phyloP scores from a whole-genome alignment of 2,797 vertebrate genomes.

The Adelosebastes latens region DNA sequence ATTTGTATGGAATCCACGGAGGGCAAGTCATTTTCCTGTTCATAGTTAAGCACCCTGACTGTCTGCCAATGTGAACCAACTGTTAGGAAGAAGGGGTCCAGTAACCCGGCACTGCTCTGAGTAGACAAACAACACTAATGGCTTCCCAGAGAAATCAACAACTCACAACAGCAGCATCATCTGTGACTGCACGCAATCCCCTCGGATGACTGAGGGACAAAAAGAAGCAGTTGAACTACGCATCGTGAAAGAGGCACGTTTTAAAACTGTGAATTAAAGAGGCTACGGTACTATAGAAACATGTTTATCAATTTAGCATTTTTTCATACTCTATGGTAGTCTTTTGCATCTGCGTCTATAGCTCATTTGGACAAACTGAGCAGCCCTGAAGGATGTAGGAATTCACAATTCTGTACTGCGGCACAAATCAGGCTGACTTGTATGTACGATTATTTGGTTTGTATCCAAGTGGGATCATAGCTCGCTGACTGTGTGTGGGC shows the following conservation, averaged over 20 bases:
- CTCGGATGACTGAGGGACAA: constrained; percentile 54
- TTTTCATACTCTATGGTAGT: constrained; percentile 22
- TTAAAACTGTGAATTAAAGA: constrained; percentile 33
- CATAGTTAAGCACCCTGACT: constrained; percentile 70
- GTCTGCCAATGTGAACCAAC: constrained; percentile 72
- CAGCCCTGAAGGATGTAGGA: constrained; percentile 37
- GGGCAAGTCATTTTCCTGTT: constrained; percentile 68
- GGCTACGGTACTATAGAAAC: constrained; percentile 27
- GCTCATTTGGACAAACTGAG: constrained; percentile 43
- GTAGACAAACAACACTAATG: constrained; percentile 72
- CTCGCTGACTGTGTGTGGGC: constrained; percentile 73
- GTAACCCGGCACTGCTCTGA: constrained; percentile 64
- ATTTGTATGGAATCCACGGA: constrained; percentile 72
- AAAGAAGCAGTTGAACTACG: constrained; percentile 30
- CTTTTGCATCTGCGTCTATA: constrained; percentile 17
- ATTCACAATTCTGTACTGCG: constrained; percentile 40
- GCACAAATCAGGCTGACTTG: constrained; percentile 61
- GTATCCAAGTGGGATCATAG: constrained; percentile 68
- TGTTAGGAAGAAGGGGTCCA: constrained; percentile 67
- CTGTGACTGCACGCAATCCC: constrained; percentile 61
- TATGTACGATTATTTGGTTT: constrained; percentile 65
- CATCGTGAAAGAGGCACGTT: constrained; percentile 12
- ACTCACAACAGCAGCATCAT: constrained; percentile 60
- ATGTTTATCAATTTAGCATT: constrained; percentile 35
- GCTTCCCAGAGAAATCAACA: constrained; percentile 76